A percentile compares a stretch with the other conserved stretches of the same genome.
Conservation (phyloP, 2,113 vertebrate species). For the Gymnarchus niloticus region DNA sequence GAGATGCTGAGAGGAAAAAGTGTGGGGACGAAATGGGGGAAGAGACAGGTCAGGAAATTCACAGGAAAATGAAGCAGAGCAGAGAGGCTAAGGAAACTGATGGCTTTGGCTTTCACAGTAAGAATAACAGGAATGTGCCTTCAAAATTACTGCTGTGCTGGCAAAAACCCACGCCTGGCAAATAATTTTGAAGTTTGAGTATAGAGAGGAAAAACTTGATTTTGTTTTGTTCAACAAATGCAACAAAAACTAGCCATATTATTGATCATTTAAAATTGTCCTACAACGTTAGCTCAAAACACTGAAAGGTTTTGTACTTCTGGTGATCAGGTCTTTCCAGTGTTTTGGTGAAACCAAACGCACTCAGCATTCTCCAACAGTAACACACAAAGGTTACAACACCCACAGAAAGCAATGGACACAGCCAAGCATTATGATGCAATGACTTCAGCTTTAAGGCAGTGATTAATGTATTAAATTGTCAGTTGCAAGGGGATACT, state of each 20-base stretch:
- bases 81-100: not conserved
- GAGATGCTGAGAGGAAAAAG: slow-evolving; percentile 62
- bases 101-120: not conserved
- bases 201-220: too few relatives aligned
- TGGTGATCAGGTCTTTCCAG: not conserved
- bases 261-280: not conserved
- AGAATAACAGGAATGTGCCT: not conserved
- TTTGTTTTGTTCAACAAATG: too few relatives aligned
- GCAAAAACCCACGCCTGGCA: too few relatives aligned
- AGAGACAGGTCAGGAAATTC: slow-evolving; percentile 45
- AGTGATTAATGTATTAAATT: not conserved
- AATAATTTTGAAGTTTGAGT: too few relatives aligned
- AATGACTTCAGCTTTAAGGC: not conserved
- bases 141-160: too few relatives aligned
- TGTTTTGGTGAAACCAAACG: not conserved
- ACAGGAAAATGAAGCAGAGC: slow-evolving; percentile 43
- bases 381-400: slow-evolving; percentile 3
- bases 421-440: not conserved
- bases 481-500: not conserved
- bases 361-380: not conserved
- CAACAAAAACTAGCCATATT: not conserved
- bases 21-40: slow-evolving; percentile 38
- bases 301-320: not conserved
- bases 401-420: not conserved
- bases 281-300: not conserved